Base-by-base conservation (phyloP, 2,888 invertebrate genomes). In the Nomada fucata region DNA sequence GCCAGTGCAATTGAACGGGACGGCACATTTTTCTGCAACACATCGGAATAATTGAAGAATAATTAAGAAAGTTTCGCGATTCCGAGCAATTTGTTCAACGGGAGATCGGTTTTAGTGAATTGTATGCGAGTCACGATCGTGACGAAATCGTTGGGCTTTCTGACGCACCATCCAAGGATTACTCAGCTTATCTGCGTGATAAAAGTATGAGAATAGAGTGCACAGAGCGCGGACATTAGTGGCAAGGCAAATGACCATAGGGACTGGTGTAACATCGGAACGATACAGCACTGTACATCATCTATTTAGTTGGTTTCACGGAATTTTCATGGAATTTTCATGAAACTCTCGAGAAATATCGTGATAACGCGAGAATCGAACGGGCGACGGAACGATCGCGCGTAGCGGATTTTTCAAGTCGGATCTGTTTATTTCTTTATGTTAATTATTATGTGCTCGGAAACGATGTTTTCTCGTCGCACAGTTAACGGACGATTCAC, bases 71-170 rank as follows among this genome's bases (percentile, higher is more conserved):
- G 42, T 73, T 73, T 26, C 18, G 26, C 50, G 26, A 52, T n/a
- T 23, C 36, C 29, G 0, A 57, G 23, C 20, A 18, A 36, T 23
- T 47, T 5, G 0, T 15, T 11, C 71, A 23, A 15, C 15, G 47
- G 23, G 1, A 15, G 47, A 71, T 47, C 36, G 44, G 20, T 1
- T 26, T 50, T 7, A 26, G n/a, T 5, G 5, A 47, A 65, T 15
- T 7, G 36, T 7, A 36, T 36, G 36, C 55, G 69, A 75, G 18
- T 75, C 75, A 69, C 44, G 20, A 7, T 9, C 23, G 5, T 63
- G 57, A 64, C 44, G 44, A 52, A 47, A 59, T 23, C 23, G 20
- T 26, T 9, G 20, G 26, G 29, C 11, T 13, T 23, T 59, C 11
- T 20, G 18, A 3, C 23, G n/a, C 44, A 29, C 20, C n/a, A 29